Percentiles rank a stretch among this genome's conserved stretches.
Conservation (phyloP, 2,888 invertebrate species). For the Limulus polyphemus region DNA sequence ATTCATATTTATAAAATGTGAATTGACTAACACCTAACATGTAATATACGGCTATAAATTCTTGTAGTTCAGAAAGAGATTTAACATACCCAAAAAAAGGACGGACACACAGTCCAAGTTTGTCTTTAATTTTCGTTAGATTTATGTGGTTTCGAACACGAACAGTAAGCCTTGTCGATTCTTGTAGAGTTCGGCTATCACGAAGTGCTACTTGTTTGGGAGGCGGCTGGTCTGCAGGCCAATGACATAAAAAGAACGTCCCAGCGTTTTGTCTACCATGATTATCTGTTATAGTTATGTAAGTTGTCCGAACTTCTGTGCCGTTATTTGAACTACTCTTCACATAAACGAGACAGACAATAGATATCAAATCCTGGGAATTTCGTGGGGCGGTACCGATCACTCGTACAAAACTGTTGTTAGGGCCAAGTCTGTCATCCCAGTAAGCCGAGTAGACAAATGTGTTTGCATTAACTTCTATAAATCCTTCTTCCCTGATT, state of each 20-base stretch:
- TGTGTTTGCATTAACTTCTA: too few relatives aligned
- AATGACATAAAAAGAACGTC: constrained; percentile 12
- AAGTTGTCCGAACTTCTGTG: constrained; percentile 5
- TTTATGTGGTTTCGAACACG: constrained; percentile 14
- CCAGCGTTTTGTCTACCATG: constrained; percentile 17
- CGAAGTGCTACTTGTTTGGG: neutral
- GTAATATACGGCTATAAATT: constrained; percentile 42
- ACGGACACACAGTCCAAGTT: constrained; percentile 34
- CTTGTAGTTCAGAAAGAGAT: constrained; percentile 38
- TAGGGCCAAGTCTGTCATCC: constrained; percentile 13
- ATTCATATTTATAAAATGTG: constrained; percentile 40
- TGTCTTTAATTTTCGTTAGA: constrained; percentile 8
- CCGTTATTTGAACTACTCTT: constrained; percentile 7
- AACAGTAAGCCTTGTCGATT: constrained; percentile 6
- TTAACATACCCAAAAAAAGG: constrained; percentile 40
- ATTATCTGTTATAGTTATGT: constrained; percentile 15
- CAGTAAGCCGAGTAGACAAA: constrained; percentile 18
- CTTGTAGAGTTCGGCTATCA: neutral
- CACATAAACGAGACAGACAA: constrained; percentile 4
- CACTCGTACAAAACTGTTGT: constrained; percentile 10
- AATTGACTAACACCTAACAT: constrained; percentile 41
- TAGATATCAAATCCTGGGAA: neutral
- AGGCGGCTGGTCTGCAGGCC: constrained; percentile 6
- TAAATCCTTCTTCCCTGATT: too few relatives aligned
- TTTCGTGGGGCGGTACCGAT: constrained; percentile 12